Percentiles rank a stretch among this genome's conserved stretches.
Conservation (phyloP, 2,888 invertebrate genomes). For the Chymomyza procnemis region DNA sequence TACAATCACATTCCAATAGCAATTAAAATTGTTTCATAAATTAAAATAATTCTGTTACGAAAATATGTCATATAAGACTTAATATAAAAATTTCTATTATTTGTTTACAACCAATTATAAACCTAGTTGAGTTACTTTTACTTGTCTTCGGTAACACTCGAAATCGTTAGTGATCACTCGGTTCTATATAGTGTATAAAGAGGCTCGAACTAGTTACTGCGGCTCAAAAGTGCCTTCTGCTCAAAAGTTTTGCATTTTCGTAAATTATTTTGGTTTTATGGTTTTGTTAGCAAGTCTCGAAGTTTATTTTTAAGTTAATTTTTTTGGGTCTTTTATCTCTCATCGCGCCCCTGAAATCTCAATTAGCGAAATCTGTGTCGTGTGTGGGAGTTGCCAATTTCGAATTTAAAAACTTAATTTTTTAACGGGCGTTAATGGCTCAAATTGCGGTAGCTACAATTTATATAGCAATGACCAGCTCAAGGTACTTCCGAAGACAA, state of each 20-base stretch:
- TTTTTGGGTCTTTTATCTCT: constrained; percentile 17
- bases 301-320: constrained; percentile 35
- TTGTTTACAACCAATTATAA: too few relatives aligned
- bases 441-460: background rate
- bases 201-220: background rate
- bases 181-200: too few relatives aligned
- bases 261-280: background rate
- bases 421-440: constrained; percentile 23
- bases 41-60: too few relatives aligned
- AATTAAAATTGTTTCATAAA: too few relatives aligned
- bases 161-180: too few relatives aligned
- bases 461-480: background rate
- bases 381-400: constrained; percentile 22
- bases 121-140: too few relatives aligned
- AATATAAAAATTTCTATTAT: too few relatives aligned
- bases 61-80: too few relatives aligned
- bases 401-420: constrained; percentile 14
- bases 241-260: background rate
- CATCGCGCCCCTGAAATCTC: constrained; percentile 34
- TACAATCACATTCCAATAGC: too few relatives aligned
- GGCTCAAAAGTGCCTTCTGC: background rate
- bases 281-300: background rate
- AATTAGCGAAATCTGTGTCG: constrained; percentile 27
- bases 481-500: background rate
- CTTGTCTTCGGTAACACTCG: too few relatives aligned